Conservation (phyloP, 2,797 vertebrate genomes). For the Syndactyla subalaris region DNA sequence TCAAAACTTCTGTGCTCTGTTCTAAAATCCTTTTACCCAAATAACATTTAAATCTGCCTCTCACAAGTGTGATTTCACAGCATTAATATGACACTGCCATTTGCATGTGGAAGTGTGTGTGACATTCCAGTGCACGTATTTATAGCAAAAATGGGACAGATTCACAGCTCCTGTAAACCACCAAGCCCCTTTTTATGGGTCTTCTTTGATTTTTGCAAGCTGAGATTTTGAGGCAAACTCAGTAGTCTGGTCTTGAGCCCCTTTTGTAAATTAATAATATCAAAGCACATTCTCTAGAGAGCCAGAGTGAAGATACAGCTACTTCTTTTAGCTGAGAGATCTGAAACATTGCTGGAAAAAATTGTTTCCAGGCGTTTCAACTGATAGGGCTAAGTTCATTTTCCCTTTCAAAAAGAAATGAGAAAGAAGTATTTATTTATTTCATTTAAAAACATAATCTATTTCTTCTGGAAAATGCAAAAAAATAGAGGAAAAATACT, state of each 20-base stretch:
- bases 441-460: not conserved
- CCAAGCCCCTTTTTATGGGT: not conserved
- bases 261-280: not conserved
- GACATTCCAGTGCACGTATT: not conserved
- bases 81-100: not conserved
- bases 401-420: not conserved
- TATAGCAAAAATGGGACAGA: not conserved
- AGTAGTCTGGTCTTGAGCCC: not conserved
- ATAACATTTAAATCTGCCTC: not conserved
- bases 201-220: constrained; percentile 1
- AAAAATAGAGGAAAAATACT: not conserved
- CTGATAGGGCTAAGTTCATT: not conserved
- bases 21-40: constrained; percentile 15
- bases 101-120: not conserved
- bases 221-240: not conserved
- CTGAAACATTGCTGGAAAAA: not conserved
- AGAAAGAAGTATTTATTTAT: not conserved
- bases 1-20: not conserved
- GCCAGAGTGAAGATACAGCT: not conserved
- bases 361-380: not conserved
- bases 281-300: not conserved
- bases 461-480: not conserved
- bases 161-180: not conserved
- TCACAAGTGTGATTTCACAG: constrained; percentile 35
- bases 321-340: not conserved